Evolutionary conservation across 2,888 invertebrate species (phyloP).

Genomic region (Nemurella pictetii): DNA sequence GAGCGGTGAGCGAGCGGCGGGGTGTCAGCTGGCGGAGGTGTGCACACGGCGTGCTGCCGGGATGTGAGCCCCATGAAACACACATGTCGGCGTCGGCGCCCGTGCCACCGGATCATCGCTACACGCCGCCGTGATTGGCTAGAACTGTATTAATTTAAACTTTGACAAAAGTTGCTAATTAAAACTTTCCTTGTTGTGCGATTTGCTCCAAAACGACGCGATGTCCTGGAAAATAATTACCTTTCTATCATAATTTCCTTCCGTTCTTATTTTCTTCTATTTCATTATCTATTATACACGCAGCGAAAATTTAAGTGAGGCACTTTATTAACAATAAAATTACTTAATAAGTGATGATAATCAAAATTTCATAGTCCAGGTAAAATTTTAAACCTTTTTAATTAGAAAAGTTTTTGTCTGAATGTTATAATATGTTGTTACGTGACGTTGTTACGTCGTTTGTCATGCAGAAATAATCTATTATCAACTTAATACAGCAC

Average conservation of each 20-base stretch:
- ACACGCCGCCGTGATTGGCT: neutral
- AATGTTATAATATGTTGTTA: neutral
- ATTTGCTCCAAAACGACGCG: neutral
- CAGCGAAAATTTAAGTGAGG: slow-evolving; percentile 5
- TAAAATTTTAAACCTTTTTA: slow-evolving; percentile 13
- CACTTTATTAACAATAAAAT: neutral
- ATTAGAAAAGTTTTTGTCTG: slow-evolving; percentile 18
- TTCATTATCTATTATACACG: slow-evolving; percentile 3
- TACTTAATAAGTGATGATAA: slow-evolving; percentile 15
- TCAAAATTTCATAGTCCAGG: slow-evolving; percentile 11
- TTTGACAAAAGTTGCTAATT: neutral
- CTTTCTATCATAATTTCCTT: neutral
- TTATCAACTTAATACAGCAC: neutral
- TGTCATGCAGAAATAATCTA: neutral
- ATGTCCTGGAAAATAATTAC: neutral
- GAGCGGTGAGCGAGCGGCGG: too few species aligned
- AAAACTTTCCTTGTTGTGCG: neutral
- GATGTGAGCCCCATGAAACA: neutral
- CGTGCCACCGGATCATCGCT: neutral
- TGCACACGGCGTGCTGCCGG: neutral
- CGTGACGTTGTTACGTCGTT: neutral
- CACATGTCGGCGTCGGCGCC: neutral
- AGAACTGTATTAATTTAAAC: neutral
- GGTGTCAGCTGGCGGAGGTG: too few species aligned
- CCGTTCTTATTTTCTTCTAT: neutral